phyloP scores from a whole-genome alignment of 2,113 vertebrate species.

The Hystrix cristata region DNA sequence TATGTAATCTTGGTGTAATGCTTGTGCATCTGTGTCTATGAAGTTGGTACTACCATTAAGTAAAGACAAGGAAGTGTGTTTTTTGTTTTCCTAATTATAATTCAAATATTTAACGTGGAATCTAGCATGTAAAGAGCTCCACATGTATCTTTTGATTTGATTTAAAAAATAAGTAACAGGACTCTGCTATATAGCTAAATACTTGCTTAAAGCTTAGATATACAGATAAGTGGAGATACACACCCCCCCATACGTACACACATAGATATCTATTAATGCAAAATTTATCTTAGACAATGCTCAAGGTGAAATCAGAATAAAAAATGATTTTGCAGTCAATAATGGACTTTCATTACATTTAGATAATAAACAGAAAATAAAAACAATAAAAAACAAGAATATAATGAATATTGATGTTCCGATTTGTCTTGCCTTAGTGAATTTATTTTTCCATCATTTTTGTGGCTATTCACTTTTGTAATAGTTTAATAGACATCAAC shows the following conservation, averaged over 20 bases:
- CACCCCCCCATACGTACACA: neutral
- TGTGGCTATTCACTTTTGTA: neutral
- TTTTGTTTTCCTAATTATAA: neutral
- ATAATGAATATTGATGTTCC: neutral
- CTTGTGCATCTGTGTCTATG: neutral
- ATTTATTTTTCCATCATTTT: neutral
- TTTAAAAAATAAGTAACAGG: neutral
- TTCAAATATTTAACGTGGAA: neutral
- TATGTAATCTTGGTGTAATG: neutral
- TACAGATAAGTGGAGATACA: neutral
- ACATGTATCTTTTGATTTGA: neutral
- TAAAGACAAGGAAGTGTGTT: neutral
- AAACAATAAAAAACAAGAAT: neutral
- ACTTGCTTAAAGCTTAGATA: neutral
- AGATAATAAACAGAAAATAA: neutral
- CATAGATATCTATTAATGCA: neutral
- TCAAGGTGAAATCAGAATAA: neutral
- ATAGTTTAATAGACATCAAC: neutral
- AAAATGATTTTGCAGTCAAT: neutral
- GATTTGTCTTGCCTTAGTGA: neutral
- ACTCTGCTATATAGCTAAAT: neutral
- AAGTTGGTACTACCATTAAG: neutral
- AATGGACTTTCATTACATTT: constrained; percentile 13
- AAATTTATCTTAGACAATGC: neutral
- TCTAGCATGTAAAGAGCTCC: neutral